Base-by-base conservation (phyloP, 2,113 vertebrate genomes). In the Motacilla tschutschensis region DNA sequence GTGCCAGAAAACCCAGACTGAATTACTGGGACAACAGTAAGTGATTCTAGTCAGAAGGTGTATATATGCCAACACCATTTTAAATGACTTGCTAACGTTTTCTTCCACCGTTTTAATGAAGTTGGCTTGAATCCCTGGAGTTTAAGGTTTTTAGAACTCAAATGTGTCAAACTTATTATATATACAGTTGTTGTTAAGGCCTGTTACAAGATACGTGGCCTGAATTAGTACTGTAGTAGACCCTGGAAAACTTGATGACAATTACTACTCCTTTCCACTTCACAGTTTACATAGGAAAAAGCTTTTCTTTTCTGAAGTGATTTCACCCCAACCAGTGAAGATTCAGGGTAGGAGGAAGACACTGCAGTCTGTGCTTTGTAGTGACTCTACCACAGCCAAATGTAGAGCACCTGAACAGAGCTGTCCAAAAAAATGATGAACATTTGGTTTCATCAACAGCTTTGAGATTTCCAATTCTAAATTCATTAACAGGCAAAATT, bases 141-240 rank as follows among this genome's bases (percentile, higher is more conserved):
- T 78, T 86, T 84, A 80, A 64, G 84, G 15, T 65, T 76, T 46
- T 76, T 77, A 82, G 65, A 89, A 86, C 48, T 81, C 84, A 79
- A 79, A 79, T 16, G 46, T 64, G 64, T 66, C 78, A 62, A 81
- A 73, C 43, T 57, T 74, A 50, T 40, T 75, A 72, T 64, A 79
- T n/a, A 58, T 44, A 88, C 33, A 72, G 54, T 75, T 77, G 36
- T 79, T 74, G 47, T 78, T 83, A 81, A 55, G 44, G 66, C 10
- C 63, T 76, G 55, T 29, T 76, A 43, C 22, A 84, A 66, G 67
- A 83, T 58, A 44, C 2, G 25, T 38, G 48, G 78, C 51, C 67
- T 86, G 86, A 73, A 84, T 72, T 17, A 66, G 25, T 59, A 17
- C 51, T 41, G 9, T 1, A 53, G 35, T 8, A 88, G 59, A 67